Evolutionary conservation across 2,888 invertebrate genomes (phyloP), one percentile per base, ranked within the genome.

Genomic region (Glaucopsyche alexis): DNA sequence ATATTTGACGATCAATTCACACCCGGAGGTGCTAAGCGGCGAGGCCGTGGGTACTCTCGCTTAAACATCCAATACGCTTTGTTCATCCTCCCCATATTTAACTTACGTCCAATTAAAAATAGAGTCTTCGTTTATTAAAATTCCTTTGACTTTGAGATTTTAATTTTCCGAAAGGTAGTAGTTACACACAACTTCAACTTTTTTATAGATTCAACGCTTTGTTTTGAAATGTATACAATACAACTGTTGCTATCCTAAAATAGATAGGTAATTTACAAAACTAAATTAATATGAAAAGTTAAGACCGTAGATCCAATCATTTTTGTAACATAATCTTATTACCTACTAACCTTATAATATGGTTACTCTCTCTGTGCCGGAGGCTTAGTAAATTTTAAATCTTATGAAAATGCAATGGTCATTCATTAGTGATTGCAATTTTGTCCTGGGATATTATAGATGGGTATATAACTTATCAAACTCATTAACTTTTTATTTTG

Each of bases 1-100:
- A 73, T 88, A 81, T 89, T 89, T 87, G 80, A 80, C 49, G 69
- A 81, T 72, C 83, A 84, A 87, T 89, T 89, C 87, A 79, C 89
- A 85, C 85, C 78, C 78, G 71, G 29, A 78, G 80, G 81, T 79
- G 82, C 85, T 86, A 85, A 87, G 83, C 78, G 78, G 72, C 50
- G 45, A 71, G 49, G 66, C 67, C 66, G 72, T 72, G 72, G 50
- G 72, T 72, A 66, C 72, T 72, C 72, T 29, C 72, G 66, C 67
- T 67, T 69, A 69, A 69, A 49, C 66, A 72, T 67, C 66, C 66
- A 72, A 72, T 52, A 72, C 45, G 72, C 45, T 50, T 45, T 71
- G 69, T 69, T 69, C 69, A 29, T 14, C 49, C 47, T 47, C 49
- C 19, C 47, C 19, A 49, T 29, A 49, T 69, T 47, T 49, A 69